Evolutionary conservation across 1,140 invertebrate genomes (phyloP), one percentile per base, ranked within the genome.

Genomic region (Camponotus floridanus): DNA sequence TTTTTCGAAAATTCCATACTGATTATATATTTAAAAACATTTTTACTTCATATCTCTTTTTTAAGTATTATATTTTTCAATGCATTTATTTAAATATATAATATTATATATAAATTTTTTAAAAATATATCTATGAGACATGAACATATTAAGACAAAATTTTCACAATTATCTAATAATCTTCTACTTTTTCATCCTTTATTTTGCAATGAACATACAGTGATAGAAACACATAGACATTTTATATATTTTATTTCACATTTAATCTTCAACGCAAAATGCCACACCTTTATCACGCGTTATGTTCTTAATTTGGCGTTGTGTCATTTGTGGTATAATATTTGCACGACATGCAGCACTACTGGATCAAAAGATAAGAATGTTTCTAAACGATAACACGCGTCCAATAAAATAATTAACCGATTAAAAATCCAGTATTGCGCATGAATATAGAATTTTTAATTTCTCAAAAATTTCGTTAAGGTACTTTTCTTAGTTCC

Each of bases 341-440:
- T 65, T 76, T 76, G 6, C 1, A 39, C 42, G 11, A 55, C 9
- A 3, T n/a, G 11, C 71, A 55, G 15, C 21, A 61, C 1, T 45
- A 11, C 33, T 42, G 4, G 3, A 79, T 67, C 15, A 59, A 71
- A 13, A 33, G 26, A 3, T 13, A 1, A 26, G 18, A 71, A 62
- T 57, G 15, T 81, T 70, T 45, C 9, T 13, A 36, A 42, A 2
- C 13, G 31, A 79, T 79, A 33, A 73, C 18, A 8, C 7, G n/a
- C 3, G 9, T 31, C 8, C 8, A 21, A 39, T 55, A n/a, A 55
- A 79, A 67, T 67, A 68, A 68, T 55, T 39, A 68, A 68, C 18
- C 13, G 2, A 7, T 1, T 3, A 0, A 64, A 78, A 18, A 79
- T 45, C 9, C 31, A 15, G 21, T n/a, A 11, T 0, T 15, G 31